Evolutionary conservation across 2,888 invertebrate genomes (phyloP), one percentile per base, ranked within the genome.

Genomic region (Odontocolon sp.): DNA sequence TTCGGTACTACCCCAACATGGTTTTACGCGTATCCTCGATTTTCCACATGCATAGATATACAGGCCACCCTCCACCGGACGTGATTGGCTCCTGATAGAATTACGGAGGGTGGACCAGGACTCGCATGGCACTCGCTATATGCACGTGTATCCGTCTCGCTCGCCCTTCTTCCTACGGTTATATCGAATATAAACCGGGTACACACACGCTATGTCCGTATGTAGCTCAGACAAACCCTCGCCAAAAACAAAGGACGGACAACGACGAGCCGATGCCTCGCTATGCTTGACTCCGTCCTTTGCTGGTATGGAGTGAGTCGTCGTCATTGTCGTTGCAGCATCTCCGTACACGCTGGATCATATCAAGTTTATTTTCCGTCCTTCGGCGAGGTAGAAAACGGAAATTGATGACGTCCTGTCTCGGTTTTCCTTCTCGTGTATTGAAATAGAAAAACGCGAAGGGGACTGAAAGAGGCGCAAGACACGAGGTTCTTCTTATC

Each of bases 31-130:
- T 38, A 56, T 50, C 79, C 78, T 71, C 84, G 85, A 87, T 84
- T 86, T 87, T 86, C 85, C 80, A 82, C 83, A 85, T 85, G 86
- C 84, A 83, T 77, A 80, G 76, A 80, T 72, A 69, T 47, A 71
- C 71, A 75, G 81, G 76, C 75, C 79, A 81, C 85, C 85, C 84
- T 86, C 82, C 72, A 78, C 86, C 84, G 86, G 85, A 87, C 87
- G 86, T 87, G 89, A 89, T 89, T 89, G 89, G 88, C 89, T 89
- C 85, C 87, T 88, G 89, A 89, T 89, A 86, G 89, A 87, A 89
- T 89, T 89, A 89, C 87, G 85, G 84, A 85, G 87, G 88, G 87
- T 85, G 85, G 84, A 84, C 78, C 80, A 28, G 16, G 36, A 5
- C 54, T 31, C 74, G 59, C 16, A 56, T 38, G 45, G 50, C 40